Evolutionary conservation across 2,888 invertebrate species (phyloP).

Genomic region (Harmothoe impar): DNA sequence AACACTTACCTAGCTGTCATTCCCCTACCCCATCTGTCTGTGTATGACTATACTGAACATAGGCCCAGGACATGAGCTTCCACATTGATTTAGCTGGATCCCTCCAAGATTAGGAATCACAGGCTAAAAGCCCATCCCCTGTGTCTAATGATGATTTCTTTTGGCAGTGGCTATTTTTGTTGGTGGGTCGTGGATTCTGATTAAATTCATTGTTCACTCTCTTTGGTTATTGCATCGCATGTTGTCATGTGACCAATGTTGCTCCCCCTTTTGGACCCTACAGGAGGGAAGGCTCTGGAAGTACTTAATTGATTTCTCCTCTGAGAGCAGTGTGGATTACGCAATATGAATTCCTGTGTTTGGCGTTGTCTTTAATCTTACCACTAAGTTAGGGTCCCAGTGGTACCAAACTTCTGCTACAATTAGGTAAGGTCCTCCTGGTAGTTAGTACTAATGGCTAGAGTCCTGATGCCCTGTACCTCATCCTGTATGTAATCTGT

Average conservation of each 20-base stretch:
- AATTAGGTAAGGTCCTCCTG: neutral
- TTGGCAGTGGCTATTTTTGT: neutral
- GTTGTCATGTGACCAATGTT: neutral
- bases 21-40: no score
- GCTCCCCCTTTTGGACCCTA: neutral
- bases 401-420: neutral
- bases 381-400: neutral
- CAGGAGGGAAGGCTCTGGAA: no score
- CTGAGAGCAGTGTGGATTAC: neutral
- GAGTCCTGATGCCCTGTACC: no score
- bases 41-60: neutral
- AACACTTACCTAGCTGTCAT: no score
- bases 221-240: neutral
- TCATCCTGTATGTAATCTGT: no score
- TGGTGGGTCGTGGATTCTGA: neutral
- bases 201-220: neutral
- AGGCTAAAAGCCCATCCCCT: neutral
- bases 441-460: no score
- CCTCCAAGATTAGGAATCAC: neutral
- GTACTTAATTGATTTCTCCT: slow-evolving; percentile 17
- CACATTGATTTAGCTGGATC: neutral
- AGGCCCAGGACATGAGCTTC: neutral
- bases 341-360: neutral
- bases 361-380: neutral
- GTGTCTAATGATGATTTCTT: neutral